These are phyloP conservation scores for Stenoptilia bipunctidactyla DNA, from an alignment of 2,888 invertebrate species.

Conservation along the genomic window DNA sequence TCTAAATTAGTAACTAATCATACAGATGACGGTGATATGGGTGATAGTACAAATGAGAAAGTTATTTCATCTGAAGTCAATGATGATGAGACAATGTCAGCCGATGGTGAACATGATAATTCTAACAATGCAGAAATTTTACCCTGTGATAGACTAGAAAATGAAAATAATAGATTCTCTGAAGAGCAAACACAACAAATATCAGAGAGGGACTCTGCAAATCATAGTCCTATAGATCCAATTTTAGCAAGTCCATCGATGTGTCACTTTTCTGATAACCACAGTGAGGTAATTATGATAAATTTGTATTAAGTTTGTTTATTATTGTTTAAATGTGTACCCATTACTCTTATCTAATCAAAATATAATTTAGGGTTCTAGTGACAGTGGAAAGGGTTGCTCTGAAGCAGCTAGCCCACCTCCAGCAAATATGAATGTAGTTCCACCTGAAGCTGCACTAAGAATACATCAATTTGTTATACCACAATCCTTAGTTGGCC, in stretches of 20 bases:
- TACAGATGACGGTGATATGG: slow-evolving; percentile 22
- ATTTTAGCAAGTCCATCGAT: slow-evolving; percentile 77
- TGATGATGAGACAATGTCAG: slow-evolving; percentile 26
- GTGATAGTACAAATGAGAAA: slow-evolving; percentile 33
- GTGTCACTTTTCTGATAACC: slow-evolving; percentile 78
- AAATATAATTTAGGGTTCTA: slow-evolving; percentile 75
- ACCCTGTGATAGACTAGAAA: slow-evolving; percentile 42
- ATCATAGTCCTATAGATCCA: slow-evolving; percentile 82
- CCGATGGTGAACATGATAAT: slow-evolving; percentile 36
- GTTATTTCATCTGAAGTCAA: slow-evolving; percentile 25
- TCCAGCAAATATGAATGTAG: slow-evolving; percentile 69
- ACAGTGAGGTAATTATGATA: slow-evolving; percentile 69
- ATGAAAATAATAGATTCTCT: slow-evolving; percentile 44
- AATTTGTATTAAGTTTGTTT: not conserved
- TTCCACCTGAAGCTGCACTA: slow-evolving; percentile 50
- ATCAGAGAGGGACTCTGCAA: slow-evolving; percentile 78
- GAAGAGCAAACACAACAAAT: slow-evolving; percentile 45
- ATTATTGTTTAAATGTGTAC: not conserved
- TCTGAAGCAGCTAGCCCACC: slow-evolving; percentile 81
- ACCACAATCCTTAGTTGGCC: slow-evolving; percentile 83
- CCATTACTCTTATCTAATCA: too few relatives aligned
- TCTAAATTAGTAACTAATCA: slow-evolving; percentile 18
- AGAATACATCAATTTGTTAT: slow-evolving; percentile 81
- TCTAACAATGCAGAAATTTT: slow-evolving; percentile 41
- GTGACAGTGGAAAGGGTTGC: slow-evolving; percentile 87